A percentile compares a stretch with the other conserved stretches of the same genome.
phyloP scores from a whole-genome alignment of 2,797 vertebrate genomes.

The Peromyscus aztecus region DNA sequence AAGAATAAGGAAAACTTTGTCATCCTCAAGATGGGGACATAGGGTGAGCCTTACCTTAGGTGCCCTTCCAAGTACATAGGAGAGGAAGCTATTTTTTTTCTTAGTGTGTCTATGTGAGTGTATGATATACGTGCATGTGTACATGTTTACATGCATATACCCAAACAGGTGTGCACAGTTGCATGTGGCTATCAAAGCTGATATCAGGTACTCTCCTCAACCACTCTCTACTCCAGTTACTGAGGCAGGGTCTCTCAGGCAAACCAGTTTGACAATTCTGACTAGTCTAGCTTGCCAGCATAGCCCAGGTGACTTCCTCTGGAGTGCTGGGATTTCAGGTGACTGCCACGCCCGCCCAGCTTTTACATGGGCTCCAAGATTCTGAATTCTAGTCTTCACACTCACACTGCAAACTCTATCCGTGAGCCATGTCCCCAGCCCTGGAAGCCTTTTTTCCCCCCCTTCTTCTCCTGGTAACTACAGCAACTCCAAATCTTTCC shows the following conservation, averaged over 20 bases:
- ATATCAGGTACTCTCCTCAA: not conserved
- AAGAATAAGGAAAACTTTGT: not conserved
- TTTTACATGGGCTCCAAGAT: not conserved
- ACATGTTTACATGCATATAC: not conserved
- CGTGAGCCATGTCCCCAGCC: too few species aligned
- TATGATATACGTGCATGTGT: not conserved
- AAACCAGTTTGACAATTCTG: not conserved
- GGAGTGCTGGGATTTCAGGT: not conserved
- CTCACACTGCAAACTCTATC: not conserved
- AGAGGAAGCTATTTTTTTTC: not conserved
- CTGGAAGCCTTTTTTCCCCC: not conserved
- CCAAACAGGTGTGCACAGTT: not conserved
- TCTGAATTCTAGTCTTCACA: not conserved
- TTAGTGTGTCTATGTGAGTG: not conserved
- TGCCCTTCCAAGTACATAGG: not conserved
- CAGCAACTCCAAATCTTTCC: not conserved
- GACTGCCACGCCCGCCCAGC: not conserved
- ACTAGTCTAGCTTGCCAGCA: not conserved
- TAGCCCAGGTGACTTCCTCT: not conserved
- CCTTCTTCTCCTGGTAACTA: not conserved
- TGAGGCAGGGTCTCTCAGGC: not conserved
- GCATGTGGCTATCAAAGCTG: not conserved
- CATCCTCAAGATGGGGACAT: not conserved
- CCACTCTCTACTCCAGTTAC: not conserved
- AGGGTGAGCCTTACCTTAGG: not conserved